Base-by-base conservation (phyloP, 1,140 invertebrate genomes). In the Drosophila dunni region DNA sequence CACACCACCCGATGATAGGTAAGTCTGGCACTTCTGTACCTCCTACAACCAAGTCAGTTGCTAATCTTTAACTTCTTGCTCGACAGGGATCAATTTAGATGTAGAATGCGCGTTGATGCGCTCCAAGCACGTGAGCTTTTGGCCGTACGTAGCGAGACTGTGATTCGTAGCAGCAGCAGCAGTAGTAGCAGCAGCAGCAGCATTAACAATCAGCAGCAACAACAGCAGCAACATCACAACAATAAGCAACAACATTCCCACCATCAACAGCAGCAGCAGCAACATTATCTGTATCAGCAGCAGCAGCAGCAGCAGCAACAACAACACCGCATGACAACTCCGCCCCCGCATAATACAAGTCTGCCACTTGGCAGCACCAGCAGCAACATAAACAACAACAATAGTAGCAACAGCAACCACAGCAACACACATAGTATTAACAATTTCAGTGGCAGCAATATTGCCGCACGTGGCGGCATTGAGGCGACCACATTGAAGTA, bases 1-100 rank as follows among this genome's bases (percentile, higher is more conserved):
- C 74, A 85, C 91, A 85, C 86, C 91, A 67, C 81, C 91, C 61
- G 89, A 92, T 78, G 91, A 92, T 70, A 91, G 91, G 91, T 92
- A 71, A 70, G 60, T 36, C 7, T 29, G 24, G 5, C 11, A 20
- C 17, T 7, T 34, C n/a, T n/a, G 11, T 13, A 40, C 24, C 24
- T 33, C 15, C 38, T 2, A 11, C 17, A 20, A 20, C 4, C 13
- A 42, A 3, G 9, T 10, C 7, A 46, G 7, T 29, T 17, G 13
- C 38, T 70, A 15, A 81, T 50, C 8, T 10, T 9, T 8, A 7
- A 5, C 7, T 57, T 7, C 36, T 45, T 20, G 17, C 17, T 20
- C 1, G 13, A n/a, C 53, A 92, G 91, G 78, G 88, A 86, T 74
- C 90, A 92, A 79, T 89, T 83, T 78, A 92, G 89, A 89, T 79